Evolutionary conservation across 1,140 invertebrate genomes (phyloP), one percentile per base, ranked within the genome.

Genomic region (Schlechtendalia chinensis): DNA sequence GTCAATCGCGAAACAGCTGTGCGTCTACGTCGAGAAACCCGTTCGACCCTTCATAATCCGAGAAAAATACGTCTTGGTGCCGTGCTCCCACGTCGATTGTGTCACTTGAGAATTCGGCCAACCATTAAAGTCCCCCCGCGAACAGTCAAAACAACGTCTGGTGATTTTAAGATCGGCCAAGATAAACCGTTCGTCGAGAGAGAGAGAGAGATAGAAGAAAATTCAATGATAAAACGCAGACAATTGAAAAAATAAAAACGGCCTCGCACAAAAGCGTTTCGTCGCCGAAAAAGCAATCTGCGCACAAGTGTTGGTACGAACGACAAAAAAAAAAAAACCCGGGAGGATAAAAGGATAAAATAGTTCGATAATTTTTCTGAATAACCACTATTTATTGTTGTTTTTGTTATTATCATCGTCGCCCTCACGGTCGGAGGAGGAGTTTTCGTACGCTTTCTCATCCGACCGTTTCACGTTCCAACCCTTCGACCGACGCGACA

Each of bases 1-100:
- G 58, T 79, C 75, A 47, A 79, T 79, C 14, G 45, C 45, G 58
- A 50, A 63, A 79, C 75, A 79, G 75, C 75, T 79, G 75, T 79
- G 45, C 27, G 58, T n/a, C 32, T 39, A 4, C 17, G 17, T 10
- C 45, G 39, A 61, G 39, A 63, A 63, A 79, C 63, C 58, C 56
- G 39, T 79, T 63, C 75, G 47, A 79, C 75, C 75, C 75, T 79
- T 61, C 56, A 79, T 79, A 79, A 79, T 79, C 56, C 39, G 58
- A 54, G 27, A 54, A 54, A 72, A 53, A 72, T 72, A 72, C 47
- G 53, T n/a, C 47, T 10, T 22, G 3, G 17, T 54, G 2, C 56
- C 19, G 32, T 4, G 39, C 74, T 77, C 56, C 45, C 75, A 63
- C 39, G 58, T 79, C 24, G 75, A 61, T 79, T 63, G 75, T 79